These are phyloP conservation scores for Enteromius argenteus DNA, from an alignment of 2,797 vertebrate genomes.

Conservation along the genomic window DNA sequence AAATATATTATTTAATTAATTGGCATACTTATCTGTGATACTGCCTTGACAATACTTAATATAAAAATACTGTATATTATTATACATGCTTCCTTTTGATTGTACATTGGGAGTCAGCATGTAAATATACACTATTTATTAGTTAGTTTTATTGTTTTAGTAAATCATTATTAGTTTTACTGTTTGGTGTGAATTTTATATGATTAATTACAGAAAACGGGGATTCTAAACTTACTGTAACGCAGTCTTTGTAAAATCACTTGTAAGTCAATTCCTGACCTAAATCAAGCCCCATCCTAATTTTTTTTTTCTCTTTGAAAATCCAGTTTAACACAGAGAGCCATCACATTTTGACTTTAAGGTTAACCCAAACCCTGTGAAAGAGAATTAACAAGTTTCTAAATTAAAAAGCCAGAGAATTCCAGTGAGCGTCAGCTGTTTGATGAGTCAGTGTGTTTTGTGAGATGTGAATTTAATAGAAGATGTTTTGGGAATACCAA, in stretches of 20 bases:
- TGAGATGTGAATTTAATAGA: background rate
- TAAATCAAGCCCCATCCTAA: no score
- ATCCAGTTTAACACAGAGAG: background rate
- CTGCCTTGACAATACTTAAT: background rate
- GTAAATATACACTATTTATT: background rate
- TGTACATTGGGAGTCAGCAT: background rate
- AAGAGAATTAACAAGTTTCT: background rate
- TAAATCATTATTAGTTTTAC: background rate
- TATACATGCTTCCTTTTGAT: background rate
- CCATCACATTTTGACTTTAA: background rate
- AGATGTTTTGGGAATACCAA: conserved; percentile 39
- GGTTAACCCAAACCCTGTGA: background rate
- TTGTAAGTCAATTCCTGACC: background rate
- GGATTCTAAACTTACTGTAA: background rate
- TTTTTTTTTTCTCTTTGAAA: background rate
- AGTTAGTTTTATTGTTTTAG: no score
- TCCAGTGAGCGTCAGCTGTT: background rate
- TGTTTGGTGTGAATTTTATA: background rate
- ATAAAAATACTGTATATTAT: background rate
- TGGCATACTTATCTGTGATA: background rate
- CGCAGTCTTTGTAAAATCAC: background rate
- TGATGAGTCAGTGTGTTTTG: background rate
- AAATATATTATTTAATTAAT: background rate
- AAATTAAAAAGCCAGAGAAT: background rate
- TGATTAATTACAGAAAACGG: background rate